Base-by-base conservation (phyloP, 2,888 invertebrate genomes). In the Cerastis leucographa region DNA sequence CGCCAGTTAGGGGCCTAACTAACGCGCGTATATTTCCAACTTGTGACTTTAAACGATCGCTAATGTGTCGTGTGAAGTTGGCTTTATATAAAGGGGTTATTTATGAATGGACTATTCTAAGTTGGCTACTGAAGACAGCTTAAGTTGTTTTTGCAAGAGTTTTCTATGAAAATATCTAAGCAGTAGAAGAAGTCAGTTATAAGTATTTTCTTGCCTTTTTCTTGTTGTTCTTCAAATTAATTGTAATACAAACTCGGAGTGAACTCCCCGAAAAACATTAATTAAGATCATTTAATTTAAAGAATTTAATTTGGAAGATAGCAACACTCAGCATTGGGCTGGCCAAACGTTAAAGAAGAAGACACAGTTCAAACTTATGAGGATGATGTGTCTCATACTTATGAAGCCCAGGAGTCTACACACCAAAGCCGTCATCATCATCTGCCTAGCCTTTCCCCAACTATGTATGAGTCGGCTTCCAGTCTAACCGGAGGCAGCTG, bases 11-110 rank as follows among this genome's bases (percentile, higher is more conserved):
- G 49, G 7, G n/a, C 35, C 61, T 22, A 46, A 70, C 59, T 49
- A 22, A 42, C 29, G 29, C 49, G 35, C 72, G 67, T 85, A 79
- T 85, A 69, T 87, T 83, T 75, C 40, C 68, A 42, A 73, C 4
- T 51, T 40, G 35, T 56, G 71, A 67, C 49, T 85, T 76, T 72
- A 74, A 75, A 69, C 29, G 73, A 0, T 54, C 8, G 61, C 64
- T 85, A 85, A 81, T 71, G 62, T 54, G 17, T 66, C 65, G 74
- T 85, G 70, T 66, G 71, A 22, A 69, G 14, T 51, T 44, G 17
- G 8, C 62, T 77, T 71, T 66, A 22, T 66, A 14, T 65, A 40
- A 56, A 54, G 51, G 64, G 35, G 29, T 66, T n/a, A n/a, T n/a
- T 71, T 73, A 35, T 42, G 71, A 49, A n/a, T 12, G n/a, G 12